Conservation (phyloP, 1,140 invertebrate species). For the Metopolophium dirhodum region DNA sequence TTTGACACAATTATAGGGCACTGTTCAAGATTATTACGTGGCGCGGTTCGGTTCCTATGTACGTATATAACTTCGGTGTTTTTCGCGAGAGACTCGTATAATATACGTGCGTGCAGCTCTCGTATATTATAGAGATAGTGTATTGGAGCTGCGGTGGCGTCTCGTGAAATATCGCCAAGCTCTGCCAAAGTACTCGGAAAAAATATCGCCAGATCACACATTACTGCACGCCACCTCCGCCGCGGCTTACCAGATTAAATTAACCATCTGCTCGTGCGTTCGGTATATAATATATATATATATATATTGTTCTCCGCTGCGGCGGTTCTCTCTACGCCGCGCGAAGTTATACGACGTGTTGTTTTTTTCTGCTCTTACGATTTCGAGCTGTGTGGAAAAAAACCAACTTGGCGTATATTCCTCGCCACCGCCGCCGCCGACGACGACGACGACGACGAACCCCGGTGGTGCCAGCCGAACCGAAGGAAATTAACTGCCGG, state of each 20-base stretch:
- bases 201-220: background rate
- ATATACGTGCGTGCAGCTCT: background rate
- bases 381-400: slow-evolving; percentile 4
- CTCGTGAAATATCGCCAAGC: background rate
- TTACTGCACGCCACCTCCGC: background rate
- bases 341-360: background rate
- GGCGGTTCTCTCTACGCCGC: background rate
- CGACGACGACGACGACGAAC: background rate
- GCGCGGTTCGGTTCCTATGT: background rate
- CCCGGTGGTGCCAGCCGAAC: slow-evolving; percentile 25
- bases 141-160: background rate
- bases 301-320: background rate
- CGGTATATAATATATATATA: background rate
- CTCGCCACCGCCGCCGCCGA: background rate
- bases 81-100: background rate
- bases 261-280: slow-evolving; percentile 26
- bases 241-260: slow-evolving; percentile 42
- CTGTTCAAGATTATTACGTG: background rate
- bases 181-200: slow-evolving; percentile 17
- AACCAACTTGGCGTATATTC: background rate
- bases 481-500: slow-evolving; percentile 46
- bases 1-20: background rate
- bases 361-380: slow-evolving; percentile 20
- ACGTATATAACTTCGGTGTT: background rate
- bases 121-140: background rate